Base-by-base conservation (phyloP, 1,140 invertebrate genomes). In the Lucilia cuprina region DNA sequence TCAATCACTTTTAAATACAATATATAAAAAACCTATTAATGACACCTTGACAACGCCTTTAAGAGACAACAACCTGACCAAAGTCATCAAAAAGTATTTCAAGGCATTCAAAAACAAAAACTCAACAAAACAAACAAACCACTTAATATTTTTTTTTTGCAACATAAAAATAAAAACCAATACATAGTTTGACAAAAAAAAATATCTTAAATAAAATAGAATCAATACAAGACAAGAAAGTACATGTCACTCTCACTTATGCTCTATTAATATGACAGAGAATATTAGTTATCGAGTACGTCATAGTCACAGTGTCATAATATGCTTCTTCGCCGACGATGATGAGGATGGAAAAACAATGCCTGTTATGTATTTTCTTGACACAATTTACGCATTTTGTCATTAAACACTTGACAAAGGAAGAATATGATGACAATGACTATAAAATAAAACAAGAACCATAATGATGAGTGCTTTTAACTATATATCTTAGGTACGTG, bases 351-450 rank as follows among this genome's bases (percentile, higher is more conserved):
- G n/a, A 70, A 12, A 70, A 21, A 8, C 65, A n/a, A 17, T 78
- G 34, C 35, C 35, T 78, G 34, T 78, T 78, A 41, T 47, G 75
- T 80, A 41, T 19, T 35, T 49, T 49, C 86, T 89, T 83, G 85
- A 87, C 88, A 89, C 87, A 88, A 87, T 89, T 89, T 88, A 89
- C 88, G 87, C 87, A 89, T 89, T 88, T 89, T 84, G 85, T 86
- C 87, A 89, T 89, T 88, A 89, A 88, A 85, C 86, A 89, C 88
- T 84, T 65, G 77, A 78, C 34, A 35, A 70, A 70, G n/a, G 19
- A 70, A 70, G 19, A 70, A 70, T 70, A 17, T 70, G 14, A 17
- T 60, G 65, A 70, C 65, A 70, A 70, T 70, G 65, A 70, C n/a
- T 70, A 60, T 14, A 60, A n/a, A 60, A 60, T n/a, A 60, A 60